phyloP scores from a whole-genome alignment of 2,797 vertebrate species.

The Kryptolebias ocellatus region DNA sequence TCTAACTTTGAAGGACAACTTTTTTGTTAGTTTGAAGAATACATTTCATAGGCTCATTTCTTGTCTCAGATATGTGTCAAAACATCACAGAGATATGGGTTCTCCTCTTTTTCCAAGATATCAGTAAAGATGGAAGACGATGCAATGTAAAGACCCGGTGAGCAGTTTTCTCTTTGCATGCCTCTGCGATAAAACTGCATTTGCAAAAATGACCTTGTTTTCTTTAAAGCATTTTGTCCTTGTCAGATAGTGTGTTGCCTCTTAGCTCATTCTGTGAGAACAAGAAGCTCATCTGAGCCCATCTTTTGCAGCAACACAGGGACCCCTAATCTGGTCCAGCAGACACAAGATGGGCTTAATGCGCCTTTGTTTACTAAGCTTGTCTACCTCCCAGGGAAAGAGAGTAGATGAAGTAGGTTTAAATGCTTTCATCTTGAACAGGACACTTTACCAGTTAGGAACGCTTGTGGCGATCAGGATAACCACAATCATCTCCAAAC shows the following conservation, averaged over 20 bases:
- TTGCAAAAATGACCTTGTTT: conserved; percentile 45
- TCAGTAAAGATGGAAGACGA: conserved; percentile 16
- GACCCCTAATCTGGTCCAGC: conserved; percentile 66
- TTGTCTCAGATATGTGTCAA: conserved; percentile 32
- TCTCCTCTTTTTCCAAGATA: conserved; percentile 14
- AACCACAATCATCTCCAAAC: conserved; percentile 49
- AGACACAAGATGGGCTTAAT: conserved; percentile 66
- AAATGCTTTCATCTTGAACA: conserved; percentile 58
- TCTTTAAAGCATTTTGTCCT: conserved; percentile 52
- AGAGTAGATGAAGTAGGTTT: conserved; percentile 49
- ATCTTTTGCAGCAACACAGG: conserved; percentile 58
- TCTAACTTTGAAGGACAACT: conserved; percentile 40
- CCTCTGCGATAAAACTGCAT: conserved; percentile 18
- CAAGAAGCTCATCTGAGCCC: conserved; percentile 49
- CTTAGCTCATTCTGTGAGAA: conserved; percentile 44
- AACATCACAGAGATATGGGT: conserved; percentile 21
- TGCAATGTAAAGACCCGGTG: conserved; percentile 27
- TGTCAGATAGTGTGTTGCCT: conserved; percentile 48
- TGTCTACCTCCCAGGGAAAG: conserved; percentile 54
- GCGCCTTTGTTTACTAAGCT: conserved; percentile 73
- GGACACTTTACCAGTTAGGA: conserved; percentile 33
- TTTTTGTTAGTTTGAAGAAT: conserved; percentile 25
- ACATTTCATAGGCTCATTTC: conserved; percentile 41
- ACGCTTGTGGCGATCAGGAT: conserved; percentile 34
- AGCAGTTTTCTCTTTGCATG: conserved; percentile 25